Evolutionary conservation across 2,113 vertebrate species (phyloP).

Genomic region (Brachyistius frenatus): DNA sequence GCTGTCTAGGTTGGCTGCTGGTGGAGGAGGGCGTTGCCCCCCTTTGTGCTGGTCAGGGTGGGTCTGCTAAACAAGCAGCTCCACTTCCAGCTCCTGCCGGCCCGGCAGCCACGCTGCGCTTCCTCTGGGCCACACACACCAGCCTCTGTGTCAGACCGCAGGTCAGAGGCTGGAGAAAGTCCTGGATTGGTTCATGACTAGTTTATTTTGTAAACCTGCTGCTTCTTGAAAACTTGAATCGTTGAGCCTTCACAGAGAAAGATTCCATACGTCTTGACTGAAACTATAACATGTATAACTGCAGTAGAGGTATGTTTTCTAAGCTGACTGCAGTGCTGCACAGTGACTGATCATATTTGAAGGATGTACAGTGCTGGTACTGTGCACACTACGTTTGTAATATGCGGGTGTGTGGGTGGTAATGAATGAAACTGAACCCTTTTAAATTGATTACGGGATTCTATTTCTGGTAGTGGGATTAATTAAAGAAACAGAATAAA

Average conservation of each 20-base stretch:
- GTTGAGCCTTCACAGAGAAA: neutral
- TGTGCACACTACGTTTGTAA: conserved; percentile 1
- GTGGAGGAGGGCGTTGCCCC: conserved; percentile 64
- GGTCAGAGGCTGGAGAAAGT: conserved; percentile 12
- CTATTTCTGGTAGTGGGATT: conserved; percentile 37
- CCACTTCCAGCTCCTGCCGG: conserved; percentile 56
- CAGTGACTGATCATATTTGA: neutral
- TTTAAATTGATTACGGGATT: conserved; percentile 12
- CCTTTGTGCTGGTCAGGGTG: conserved; percentile 79
- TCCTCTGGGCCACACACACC: conserved; percentile 37
- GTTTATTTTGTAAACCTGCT: neutral
- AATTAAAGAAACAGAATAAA: conserved; percentile 35
- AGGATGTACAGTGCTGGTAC: neutral
- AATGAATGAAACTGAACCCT: conserved; percentile 27
- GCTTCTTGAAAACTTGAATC: conserved; percentile 1
- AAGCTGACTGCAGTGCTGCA: neutral
- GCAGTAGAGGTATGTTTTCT: neutral
- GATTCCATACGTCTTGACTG: neutral
- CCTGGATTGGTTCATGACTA: neutral
- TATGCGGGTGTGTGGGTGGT: conserved; percentile 8
- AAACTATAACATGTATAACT: neutral
- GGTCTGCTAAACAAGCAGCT: conserved; percentile 77
- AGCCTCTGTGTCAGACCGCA: conserved; percentile 2
- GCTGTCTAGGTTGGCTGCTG: conserved; percentile 54
- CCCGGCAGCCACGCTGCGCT: conserved; percentile 34